These are phyloP conservation scores for Falco naumanni DNA, from an alignment of 2,797 vertebrate genomes.

Conservation along the genomic window DNA sequence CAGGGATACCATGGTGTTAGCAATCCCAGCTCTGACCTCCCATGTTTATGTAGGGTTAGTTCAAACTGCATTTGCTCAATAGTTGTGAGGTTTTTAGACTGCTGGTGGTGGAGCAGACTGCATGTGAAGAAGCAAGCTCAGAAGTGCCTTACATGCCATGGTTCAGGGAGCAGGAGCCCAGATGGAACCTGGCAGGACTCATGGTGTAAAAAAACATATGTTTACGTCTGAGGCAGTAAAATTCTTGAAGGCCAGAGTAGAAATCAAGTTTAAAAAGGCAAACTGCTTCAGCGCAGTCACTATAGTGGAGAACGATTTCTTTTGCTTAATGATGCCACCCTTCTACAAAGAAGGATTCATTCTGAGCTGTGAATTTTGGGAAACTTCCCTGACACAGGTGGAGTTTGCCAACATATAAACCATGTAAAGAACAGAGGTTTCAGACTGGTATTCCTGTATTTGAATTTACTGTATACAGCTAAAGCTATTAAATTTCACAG, in stretches of 20 bases:
- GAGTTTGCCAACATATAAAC: constrained; percentile 42
- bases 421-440: not conserved
- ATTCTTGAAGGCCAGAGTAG: constrained; percentile 13
- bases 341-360: constrained; percentile 62
- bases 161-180: not conserved
- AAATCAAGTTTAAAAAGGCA: constrained; percentile 26
- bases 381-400: constrained; percentile 1
- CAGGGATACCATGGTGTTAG: not conserved
- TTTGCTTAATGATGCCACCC: constrained; percentile 38
- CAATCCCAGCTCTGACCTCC: not conserved
- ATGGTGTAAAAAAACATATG: not conserved
- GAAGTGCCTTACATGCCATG: not conserved
- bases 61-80: not conserved
- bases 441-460: constrained; percentile 41
- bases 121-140: not conserved
- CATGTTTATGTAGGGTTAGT: not conserved
- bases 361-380: constrained; percentile 60
- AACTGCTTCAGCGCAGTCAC: not conserved
- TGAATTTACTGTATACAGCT: constrained; percentile 20
- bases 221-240: constrained; percentile 20
- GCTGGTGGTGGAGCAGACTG: not conserved
- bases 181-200: constrained; percentile 9
- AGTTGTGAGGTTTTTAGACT: not conserved
- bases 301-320: not conserved
- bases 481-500: constrained; percentile 29